Evolutionary conservation across 2,113 vertebrate genomes (phyloP), one percentile per base, ranked within the genome.

Genomic region (Oceanodroma tethys): DNA sequence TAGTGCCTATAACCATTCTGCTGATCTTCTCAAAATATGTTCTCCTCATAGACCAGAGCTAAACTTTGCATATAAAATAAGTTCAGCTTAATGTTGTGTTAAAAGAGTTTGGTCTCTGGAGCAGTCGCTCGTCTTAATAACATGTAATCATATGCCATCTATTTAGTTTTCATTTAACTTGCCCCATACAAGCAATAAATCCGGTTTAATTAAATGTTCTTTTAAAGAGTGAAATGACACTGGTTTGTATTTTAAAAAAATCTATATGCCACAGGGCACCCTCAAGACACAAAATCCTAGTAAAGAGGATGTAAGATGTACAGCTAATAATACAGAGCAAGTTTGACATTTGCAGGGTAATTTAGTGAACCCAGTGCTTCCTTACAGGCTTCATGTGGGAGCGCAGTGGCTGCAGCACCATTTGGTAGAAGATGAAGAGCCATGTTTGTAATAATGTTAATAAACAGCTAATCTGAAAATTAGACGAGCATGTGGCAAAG

Each of bases 31-130:
- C 95, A 92, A 98, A 98, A 97, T 97, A 88, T 14, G 34, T 96
- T 95, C 89, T 96, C 93, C 96, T 97, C 90, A 82, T 88, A 98
- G 98, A 94, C 93, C 91, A 43, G 91, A 97, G 97, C 76, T 98
- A 98, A 98, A 98, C 97, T 98, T 96, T 96, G 98, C 98, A 97
- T 97, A 95, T 94, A 86, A 97, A 98, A 98, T 98, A 94, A 98
- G 95, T 52, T 97, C 80, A 88, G 96, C 74, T 98, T 97, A 98
- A 98, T 98, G 98, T 98, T 97, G 95, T 98, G 97, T 97, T 98
- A 97, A 98, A 98, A 98, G 97, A 97, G 91, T 96, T 96, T 93
- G 94, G 95, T 98, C 97, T 98, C 98, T 89, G 92, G 97, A 98
- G 97, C 94, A 93, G 94, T 86, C 50, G 68, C 91, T 98, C 94